Percentiles rank a stretch among this genome's conserved stretches.
phyloP scores from a whole-genome alignment of 2,113 vertebrate species.

The Tetrax tetrax region DNA sequence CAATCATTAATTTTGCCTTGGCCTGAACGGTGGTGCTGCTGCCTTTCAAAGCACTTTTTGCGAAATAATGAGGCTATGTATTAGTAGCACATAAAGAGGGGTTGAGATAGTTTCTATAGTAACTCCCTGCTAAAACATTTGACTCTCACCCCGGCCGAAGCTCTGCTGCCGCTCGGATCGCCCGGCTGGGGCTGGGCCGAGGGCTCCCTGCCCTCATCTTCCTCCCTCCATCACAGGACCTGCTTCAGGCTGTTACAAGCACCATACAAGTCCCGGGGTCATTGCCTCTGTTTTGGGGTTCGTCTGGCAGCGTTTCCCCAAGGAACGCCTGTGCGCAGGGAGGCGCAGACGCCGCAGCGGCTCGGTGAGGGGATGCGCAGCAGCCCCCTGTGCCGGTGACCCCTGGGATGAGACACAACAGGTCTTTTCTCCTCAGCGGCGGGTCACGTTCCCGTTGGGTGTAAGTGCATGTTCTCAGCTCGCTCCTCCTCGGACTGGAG shows the following conservation, averaged over 20 bases:
- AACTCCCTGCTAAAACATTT: constrained; percentile 39
- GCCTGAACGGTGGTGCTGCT: constrained; percentile 42
- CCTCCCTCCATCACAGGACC: neutral
- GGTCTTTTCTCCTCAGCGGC: neutral
- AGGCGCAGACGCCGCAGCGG: fast-evolving
- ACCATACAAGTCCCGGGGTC: fast-evolving
- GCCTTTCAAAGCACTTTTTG: constrained; percentile 69
- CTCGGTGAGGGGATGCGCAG: fast-evolving
- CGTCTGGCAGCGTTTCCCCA: neutral
- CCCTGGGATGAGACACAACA: neutral
- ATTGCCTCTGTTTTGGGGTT: neutral
- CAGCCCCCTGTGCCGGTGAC: fast-evolving
- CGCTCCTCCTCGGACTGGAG: neutral
- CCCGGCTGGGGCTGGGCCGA: fast-evolving
- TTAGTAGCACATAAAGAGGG: constrained; percentile 62
- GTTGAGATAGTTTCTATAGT: constrained; percentile 70
- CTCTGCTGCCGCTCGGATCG: neutral
- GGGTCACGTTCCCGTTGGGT: neutral
- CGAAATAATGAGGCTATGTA: constrained; percentile 78
- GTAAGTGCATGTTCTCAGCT: neutral
- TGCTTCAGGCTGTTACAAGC: too few relatives aligned
- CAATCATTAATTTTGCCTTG: constrained; percentile 66
- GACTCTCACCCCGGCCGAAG: neutral
- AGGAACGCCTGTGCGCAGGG: fast-evolving
- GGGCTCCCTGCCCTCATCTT: fast-evolving